Evolutionary conservation across 2,888 invertebrate species (phyloP).

Genomic region (Andrena minutula): DNA sequence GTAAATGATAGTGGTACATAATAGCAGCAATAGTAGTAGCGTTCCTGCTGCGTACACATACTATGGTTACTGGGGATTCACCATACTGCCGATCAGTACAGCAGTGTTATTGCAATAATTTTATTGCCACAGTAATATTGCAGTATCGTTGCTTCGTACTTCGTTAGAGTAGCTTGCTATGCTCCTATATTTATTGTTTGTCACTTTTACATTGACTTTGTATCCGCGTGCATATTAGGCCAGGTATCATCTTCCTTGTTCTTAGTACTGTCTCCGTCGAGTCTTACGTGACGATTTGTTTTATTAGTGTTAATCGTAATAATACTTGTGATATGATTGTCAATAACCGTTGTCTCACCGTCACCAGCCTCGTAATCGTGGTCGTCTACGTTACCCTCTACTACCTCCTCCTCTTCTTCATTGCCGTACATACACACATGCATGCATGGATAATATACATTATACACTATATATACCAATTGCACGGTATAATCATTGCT

Average conservation of each 20-base stretch:
- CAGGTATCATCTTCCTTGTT: constrained; percentile 10
- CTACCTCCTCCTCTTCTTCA: neutral
- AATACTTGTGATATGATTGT: constrained; percentile 2
- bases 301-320: neutral
- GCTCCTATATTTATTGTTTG: constrained; percentile 9
- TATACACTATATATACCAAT: constrained; percentile 21
- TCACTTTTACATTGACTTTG: constrained; percentile 19
- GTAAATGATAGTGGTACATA: neutral
- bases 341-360: neutral
- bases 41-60: neutral
- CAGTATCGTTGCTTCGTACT: constrained; percentile 2
- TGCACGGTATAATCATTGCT: neutral
- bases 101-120: constrained; percentile 7
- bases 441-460: neutral
- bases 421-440: neutral
- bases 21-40: constrained; percentile 1
- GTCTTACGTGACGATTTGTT: neutral
- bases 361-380: neutral
- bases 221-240: neutral
- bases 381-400: neutral
- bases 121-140: constrained; percentile 30
- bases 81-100: constrained; percentile 8
- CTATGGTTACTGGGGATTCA: neutral
- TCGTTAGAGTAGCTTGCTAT: constrained; percentile 14
- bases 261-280: neutral